Evolutionary conservation across 2,888 invertebrate species (phyloP), one percentile per base, ranked within the genome.

Genomic region (Ectropis crepuscularia): DNA sequence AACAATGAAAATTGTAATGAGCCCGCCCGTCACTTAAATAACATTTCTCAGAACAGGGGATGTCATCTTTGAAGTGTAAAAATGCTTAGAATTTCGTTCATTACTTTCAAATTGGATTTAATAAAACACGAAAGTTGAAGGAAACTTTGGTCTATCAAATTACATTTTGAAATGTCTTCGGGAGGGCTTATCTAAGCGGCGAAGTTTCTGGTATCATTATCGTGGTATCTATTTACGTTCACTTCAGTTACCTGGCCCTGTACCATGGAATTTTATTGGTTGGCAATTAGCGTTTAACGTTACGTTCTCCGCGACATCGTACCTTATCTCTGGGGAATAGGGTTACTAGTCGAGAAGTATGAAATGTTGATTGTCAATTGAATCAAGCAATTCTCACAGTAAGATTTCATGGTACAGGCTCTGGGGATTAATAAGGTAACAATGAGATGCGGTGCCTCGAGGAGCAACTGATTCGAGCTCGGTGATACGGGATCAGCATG

Each of bases 401-500:
- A 28, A 28, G 16, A 2, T 28, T 28, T 28, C 16, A 28, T 28
- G 16, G 16, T 28, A 28, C 16, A 1, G 16, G 16, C 16, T 28
- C 16, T 4, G 6, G 43, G 61, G 57, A 66, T 68, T 64, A 62
- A 63, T 65, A 55, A 48, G 47, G 55, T 53, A 63, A 59, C 62
- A 63, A 53, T 49, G 57, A 55, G 45, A 47, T 54, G 68, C 54
- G 66, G 69, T 57, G 58, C 72, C 58, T 62, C 10, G 51, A 61
- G 66, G 72, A 71, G 68, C 74, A 76, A 76, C 75, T 75, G 79
- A 80, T 79, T 80, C 76, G 76, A 75, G 76, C 74, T 75, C 74
- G 79, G 69, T 73, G 68, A 55, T 63, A 60, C 61, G 53, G 68
- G 68, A 68, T 73, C 71, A 71, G 72, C 67, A 70, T 67, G 74